phyloP scores from a whole-genome alignment of 2,113 vertebrate species.

The Delphinus delphis region DNA sequence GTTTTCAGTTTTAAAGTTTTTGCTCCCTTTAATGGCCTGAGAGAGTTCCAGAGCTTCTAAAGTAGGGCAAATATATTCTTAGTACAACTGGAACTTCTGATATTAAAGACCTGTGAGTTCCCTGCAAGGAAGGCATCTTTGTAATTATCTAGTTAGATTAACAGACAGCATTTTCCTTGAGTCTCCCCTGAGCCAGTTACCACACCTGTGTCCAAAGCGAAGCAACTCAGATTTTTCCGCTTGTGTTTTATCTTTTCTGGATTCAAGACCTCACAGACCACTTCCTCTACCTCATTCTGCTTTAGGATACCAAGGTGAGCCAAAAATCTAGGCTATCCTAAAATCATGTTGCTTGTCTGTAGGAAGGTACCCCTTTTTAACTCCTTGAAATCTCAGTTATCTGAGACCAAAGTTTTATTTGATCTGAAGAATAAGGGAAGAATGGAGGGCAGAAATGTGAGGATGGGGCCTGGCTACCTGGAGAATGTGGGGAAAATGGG shows the following conservation, averaged over 20 bases:
- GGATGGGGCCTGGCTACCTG: neutral
- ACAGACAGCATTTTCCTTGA: neutral
- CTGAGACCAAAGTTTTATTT: neutral
- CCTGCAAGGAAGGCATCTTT: neutral
- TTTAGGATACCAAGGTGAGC: neutral
- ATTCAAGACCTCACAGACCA: neutral
- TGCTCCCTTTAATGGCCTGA: conserved; percentile 11
- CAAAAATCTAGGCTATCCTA: neutral
- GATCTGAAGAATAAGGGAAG: neutral
- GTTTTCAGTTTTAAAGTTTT: conserved; percentile 16
- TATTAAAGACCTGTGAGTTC: neutral
- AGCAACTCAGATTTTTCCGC: neutral
- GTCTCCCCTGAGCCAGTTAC: neutral
- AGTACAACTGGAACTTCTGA: neutral
- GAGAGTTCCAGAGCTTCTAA: conserved; percentile 37
- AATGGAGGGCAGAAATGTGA: neutral
- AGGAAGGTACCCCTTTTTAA: neutral
- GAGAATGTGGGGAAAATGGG: neutral
- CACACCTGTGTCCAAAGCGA: neutral
- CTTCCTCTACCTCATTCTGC: neutral
- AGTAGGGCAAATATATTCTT: conserved; percentile 31
- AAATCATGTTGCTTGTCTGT: neutral
- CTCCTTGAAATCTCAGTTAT: neutral
- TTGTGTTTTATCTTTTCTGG: neutral
- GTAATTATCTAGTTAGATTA: neutral